A percentile compares a stretch with the other conserved stretches of the same genome.
Conservation (phyloP, 1,140 invertebrate genomes). For the Drosophila trapezifrons region DNA sequence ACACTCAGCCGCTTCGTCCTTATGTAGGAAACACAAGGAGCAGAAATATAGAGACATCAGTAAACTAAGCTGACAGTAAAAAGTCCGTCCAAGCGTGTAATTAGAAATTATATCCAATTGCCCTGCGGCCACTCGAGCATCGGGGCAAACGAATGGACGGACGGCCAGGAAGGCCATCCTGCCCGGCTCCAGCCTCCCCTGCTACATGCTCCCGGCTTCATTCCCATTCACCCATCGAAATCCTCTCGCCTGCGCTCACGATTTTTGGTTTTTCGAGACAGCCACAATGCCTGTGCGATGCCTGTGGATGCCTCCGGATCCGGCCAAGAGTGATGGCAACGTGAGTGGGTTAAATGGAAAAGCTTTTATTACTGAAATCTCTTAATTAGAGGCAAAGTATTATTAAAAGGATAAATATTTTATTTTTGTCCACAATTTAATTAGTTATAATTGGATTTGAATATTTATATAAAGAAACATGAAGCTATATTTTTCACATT, state of each 20-base stretch:
- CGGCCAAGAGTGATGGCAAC: constrained; percentile 21
- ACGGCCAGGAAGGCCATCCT: constrained; percentile 20
- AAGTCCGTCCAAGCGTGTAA: constrained; percentile 82
- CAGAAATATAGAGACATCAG: constrained; percentile 76
- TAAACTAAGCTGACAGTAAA: constrained; percentile 83
- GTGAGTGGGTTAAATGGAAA: too few species aligned
- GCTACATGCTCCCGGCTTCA: background rate
- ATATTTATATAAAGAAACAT: too few species aligned
- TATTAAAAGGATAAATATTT: too few species aligned
- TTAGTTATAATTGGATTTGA: too few species aligned
- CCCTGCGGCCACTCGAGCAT: constrained; percentile 79
- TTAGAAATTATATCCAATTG: constrained; percentile 83
- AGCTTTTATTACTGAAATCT: too few species aligned
- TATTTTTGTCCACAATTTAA: too few species aligned
- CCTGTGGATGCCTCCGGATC: constrained; percentile 33
- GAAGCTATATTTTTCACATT: background rate
- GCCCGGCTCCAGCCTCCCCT: background rate
- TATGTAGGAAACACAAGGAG: constrained; percentile 23
- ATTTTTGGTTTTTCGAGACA: constrained; percentile 78
- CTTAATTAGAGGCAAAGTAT: too few species aligned
- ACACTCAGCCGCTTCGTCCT: constrained; percentile 8
- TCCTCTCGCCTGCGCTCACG: constrained; percentile 46
- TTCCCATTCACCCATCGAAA: constrained; percentile 1
- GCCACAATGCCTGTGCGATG: constrained; percentile 65
- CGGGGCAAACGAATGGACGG: constrained; percentile 45